phyloP scores from a whole-genome alignment of 2,888 invertebrate species.

The Hypselothyrea guttata region DNA sequence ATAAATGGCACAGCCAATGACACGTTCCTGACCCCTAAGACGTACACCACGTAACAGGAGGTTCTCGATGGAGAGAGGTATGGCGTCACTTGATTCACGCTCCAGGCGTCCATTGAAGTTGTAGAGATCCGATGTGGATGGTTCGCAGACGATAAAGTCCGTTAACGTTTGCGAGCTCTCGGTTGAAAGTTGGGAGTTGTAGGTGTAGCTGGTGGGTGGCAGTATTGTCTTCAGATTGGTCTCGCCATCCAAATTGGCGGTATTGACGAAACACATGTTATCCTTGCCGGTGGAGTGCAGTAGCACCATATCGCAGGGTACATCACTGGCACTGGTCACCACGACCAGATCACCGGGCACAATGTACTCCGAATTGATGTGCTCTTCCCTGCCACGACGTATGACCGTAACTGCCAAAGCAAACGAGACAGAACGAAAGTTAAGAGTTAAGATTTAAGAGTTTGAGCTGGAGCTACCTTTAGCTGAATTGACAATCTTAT shows the following conservation, averaged over 20 bases:
- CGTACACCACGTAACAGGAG: conserved; percentile 89
- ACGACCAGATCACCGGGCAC: conserved; percentile 90
- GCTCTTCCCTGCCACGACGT: conserved; percentile 84
- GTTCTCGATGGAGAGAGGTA: conserved; percentile 87
- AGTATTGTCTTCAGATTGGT: conserved; percentile 80
- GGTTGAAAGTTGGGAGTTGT: too few species aligned
- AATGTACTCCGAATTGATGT: conserved; percentile 85
- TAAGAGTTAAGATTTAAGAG: background rate
- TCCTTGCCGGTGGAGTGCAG: conserved; percentile 86
- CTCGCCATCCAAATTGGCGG: conserved; percentile 92
- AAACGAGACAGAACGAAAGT: too few species aligned
- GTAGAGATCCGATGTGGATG: conserved; percentile 89
- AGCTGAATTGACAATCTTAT: conserved; percentile 88
- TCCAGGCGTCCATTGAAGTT: conserved; percentile 87
- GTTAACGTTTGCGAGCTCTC: too few species aligned
- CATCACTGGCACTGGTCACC: conserved; percentile 87
- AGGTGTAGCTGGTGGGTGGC: conserved; percentile 75
- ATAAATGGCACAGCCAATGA: conserved; percentile 91
- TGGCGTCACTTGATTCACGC: conserved; percentile 39
- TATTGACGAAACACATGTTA: conserved; percentile 90
- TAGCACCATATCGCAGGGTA: conserved; percentile 91
- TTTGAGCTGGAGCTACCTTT: conserved; percentile 83
- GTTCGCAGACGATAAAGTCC: conserved; percentile 88
- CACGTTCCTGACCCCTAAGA: conserved; percentile 89
- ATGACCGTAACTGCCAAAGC: conserved; percentile 85